Percentiles rank a stretch among this genome's conserved stretches.
Conservation (phyloP, 2,797 vertebrate species). For the Tympanoctomys barrerae region DNA sequence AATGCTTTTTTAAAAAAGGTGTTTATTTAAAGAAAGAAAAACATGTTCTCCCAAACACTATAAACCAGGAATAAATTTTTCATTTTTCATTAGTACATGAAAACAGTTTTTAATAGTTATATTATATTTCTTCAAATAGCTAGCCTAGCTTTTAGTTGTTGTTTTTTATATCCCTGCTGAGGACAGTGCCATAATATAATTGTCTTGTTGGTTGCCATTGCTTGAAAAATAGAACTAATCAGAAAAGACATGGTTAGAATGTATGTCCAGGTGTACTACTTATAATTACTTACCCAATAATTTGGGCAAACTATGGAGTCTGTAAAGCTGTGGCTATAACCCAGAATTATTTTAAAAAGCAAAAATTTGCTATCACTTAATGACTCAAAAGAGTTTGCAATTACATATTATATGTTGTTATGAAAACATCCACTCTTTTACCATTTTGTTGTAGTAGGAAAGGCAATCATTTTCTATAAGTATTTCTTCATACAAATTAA, state of each 20-base stretch:
- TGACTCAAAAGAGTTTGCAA: not conserved
- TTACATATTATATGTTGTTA: not conserved
- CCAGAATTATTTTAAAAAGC: not conserved
- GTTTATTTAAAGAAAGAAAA: conserved; percentile 31
- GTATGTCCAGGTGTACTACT: not conserved
- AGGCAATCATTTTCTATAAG: conserved; percentile 10
- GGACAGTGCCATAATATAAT: not conserved
- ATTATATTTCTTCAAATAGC: conserved; percentile 2
- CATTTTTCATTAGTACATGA: conserved; percentile 7
- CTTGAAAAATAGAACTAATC: conserved; percentile 37
- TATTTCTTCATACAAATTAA: not conserved
- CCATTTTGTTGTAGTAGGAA: not conserved
- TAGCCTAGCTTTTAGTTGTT: not conserved
- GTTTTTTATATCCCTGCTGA: not conserved
- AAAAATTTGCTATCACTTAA: not conserved
- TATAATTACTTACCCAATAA: not conserved
- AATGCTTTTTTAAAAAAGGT: not conserved
- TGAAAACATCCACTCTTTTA: not conserved
- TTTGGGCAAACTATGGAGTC: not conserved
- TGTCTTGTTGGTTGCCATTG: conserved; percentile 4
- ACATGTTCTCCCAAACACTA: not conserved
- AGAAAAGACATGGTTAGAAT: not conserved
- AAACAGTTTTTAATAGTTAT: not conserved
- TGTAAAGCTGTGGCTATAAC: not conserved
- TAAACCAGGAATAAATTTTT: not conserved